Evolutionary conservation across 2,888 invertebrate genomes (phyloP).

Genomic region (Metalampra italica): DNA sequence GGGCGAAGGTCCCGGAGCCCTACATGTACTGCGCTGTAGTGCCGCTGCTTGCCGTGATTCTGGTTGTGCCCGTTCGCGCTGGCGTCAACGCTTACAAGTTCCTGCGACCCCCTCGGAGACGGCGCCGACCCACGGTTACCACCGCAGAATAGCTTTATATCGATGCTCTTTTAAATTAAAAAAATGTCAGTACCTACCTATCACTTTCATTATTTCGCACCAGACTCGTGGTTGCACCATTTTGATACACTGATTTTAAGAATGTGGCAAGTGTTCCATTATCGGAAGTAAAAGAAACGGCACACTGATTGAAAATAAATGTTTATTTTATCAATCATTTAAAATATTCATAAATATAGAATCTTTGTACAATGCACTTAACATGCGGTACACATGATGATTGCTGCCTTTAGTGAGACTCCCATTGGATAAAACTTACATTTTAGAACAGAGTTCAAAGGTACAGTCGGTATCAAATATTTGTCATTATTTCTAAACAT

Average conservation of each 20-base stretch:
- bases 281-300: conserved; percentile 31
- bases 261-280: no score
- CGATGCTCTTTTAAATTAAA: no score
- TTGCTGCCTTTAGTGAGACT: conserved; percentile 49
- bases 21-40: conserved; percentile 31
- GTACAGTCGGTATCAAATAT: not conserved
- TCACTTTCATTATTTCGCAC: no score
- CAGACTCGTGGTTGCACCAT: no score
- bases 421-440: conserved; percentile 34
- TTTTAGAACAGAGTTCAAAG: conserved; percentile 28
- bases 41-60: conserved; percentile 33
- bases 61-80: conserved; percentile 50
- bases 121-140: conserved; percentile 11
- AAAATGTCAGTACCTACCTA: no score
- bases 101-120: conserved; percentile 25
- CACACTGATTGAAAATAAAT: conserved; percentile 67
- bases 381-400: conserved; percentile 58
- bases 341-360: conserved; percentile 74
- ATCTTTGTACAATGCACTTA: conserved; percentile 73
- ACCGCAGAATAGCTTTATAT: no score
- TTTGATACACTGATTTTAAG: no score
- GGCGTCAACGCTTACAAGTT: conserved; percentile 38
- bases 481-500: no score
- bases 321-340: conserved; percentile 76
- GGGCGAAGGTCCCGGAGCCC: conserved; percentile 38